Evolutionary conservation across 2,113 vertebrate genomes (phyloP), one percentile per base, ranked within the genome.

Genomic region (Noctilio leporinus): DNA sequence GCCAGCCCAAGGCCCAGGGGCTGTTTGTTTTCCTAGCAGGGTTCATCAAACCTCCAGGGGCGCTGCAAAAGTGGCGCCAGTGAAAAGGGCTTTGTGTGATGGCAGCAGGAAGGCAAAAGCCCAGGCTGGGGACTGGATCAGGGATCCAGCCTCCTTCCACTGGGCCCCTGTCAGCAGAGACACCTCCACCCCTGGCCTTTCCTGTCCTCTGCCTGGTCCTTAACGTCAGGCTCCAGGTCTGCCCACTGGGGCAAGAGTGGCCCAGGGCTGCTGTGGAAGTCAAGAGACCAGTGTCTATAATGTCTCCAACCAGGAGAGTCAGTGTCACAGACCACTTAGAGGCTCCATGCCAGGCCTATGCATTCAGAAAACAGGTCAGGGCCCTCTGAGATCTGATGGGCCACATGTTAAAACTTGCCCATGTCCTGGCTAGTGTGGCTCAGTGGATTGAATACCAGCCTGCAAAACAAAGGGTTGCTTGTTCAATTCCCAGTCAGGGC

Each of bases 1-100:
- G 1, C 43, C 12, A 14, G 49, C 90, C 86, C 62, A 3, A 28
- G 10, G 53, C 59, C 69, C 93, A 77, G 89, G 88, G 64, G 69
- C 89, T 94, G 84, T 94, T 96, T 97, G 86, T 97, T 97, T 97
- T 96, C 86, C 95, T 96, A 96, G 64, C 5, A 11, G 86, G 72
- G 93, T 95, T 94, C 84, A 84, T 75, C 78, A 83, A 97, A 85
- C 89, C 94, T 93, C 92, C 69, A 17, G 83, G 75, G 67, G 93
- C 51, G 7, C 20, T 19, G 40, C 91, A 82, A 64, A 84, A 91
- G 49, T 28, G 35, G 3, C 20, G 55, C 49, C 16, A 1, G 35
- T 96, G 93, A 97, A 97, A 91, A 76, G 69, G 80, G 75, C 93
- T 97, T 90, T 97, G 94, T 97, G 89, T 67, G 22, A 38, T 1